Percentiles rank a stretch among this genome's conserved stretches.
These are phyloP conservation scores for Mellivora capensis DNA, from an alignment of 2,113 vertebrate species.

Conservation along the genomic window DNA sequence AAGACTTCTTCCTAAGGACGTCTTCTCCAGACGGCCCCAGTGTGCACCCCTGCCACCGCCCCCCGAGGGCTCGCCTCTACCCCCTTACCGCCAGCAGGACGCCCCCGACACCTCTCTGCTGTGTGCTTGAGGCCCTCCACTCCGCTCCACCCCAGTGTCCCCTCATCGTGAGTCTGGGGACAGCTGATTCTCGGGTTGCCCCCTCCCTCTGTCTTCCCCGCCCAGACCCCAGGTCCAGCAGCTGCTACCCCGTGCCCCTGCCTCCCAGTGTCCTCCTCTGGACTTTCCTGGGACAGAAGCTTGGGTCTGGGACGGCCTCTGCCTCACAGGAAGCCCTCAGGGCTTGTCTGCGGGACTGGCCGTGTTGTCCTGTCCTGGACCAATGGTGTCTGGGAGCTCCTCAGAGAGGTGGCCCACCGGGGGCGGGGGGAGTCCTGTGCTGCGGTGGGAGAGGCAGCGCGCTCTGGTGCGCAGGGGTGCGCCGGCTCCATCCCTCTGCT, in stretches of 20 bases:
- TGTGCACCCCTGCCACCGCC: neutral
- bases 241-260: no score
- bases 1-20: neutral
- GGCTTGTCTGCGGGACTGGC: neutral
- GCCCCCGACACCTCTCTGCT: neutral
- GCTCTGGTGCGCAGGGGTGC: neutral
- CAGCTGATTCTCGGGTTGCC: neutral
- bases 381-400: accelerated
- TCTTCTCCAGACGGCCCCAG: neutral
- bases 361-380: no score
- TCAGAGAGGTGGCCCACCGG: neutral
- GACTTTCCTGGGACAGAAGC: neutral
- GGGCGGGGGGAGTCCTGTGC: no score
- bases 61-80: neutral
- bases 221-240: neutral
- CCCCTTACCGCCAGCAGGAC: accelerated
- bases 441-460: neutral
- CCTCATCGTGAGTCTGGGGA: neutral
- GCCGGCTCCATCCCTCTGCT: accelerated
- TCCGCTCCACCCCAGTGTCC: neutral
- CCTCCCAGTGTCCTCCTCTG: neutral
- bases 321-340: neutral
- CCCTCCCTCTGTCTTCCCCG: neutral
- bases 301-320: accelerated
- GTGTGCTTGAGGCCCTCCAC: neutral